phyloP scores from a whole-genome alignment of 2,888 invertebrate genomes.

The Acrobasis consociella region DNA sequence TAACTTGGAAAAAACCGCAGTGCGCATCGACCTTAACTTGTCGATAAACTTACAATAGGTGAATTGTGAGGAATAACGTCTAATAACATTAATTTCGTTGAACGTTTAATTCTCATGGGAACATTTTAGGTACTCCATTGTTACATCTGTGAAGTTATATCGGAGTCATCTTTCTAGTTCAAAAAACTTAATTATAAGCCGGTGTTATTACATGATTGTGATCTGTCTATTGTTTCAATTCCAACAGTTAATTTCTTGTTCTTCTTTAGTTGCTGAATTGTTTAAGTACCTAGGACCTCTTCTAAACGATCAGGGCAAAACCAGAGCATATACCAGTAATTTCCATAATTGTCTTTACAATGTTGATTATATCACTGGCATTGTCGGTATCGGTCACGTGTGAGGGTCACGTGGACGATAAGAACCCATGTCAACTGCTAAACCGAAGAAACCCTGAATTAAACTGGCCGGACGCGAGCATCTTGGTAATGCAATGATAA shows the following conservation, averaged over 20 bases:
- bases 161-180: too few species aligned
- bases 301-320: background rate
- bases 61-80: background rate
- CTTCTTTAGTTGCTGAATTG: too few species aligned
- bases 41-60: conserved; percentile 6
- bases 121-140: background rate
- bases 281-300: background rate
- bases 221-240: too few species aligned
- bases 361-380: conserved; percentile 6
- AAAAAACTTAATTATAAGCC: too few species aligned
- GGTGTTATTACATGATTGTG: too few species aligned
- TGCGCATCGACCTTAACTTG: conserved; percentile 19
- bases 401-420: conserved; percentile 31
- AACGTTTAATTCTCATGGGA: conserved; percentile 2
- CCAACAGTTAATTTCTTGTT: too few species aligned
- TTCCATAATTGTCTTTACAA: conserved; percentile 11
- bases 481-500: conserved; percentile 52
- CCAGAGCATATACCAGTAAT: background rate
- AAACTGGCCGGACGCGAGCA: conserved; percentile 47
- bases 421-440: conserved; percentile 13
- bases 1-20: conserved; percentile 19
- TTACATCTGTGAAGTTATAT: background rate
- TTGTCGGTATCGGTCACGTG: conserved; percentile 24
- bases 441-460: conserved; percentile 49
- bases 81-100: background rate